phyloP scores from a whole-genome alignment of 2,113 vertebrate genomes.

The Phalacrocorax pelagicus region DNA sequence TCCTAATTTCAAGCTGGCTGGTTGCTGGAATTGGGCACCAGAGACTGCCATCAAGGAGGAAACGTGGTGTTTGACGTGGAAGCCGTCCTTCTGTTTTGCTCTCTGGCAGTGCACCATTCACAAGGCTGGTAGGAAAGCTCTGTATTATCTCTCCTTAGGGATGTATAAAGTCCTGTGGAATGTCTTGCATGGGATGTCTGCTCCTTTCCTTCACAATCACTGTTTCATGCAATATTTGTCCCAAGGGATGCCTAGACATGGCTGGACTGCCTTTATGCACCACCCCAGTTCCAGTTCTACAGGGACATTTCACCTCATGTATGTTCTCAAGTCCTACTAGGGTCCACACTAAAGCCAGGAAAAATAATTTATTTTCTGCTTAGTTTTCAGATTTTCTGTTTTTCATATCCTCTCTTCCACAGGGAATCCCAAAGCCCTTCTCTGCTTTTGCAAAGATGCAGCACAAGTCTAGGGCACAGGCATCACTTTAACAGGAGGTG shows the following conservation, averaged over 20 bases:
- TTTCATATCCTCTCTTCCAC: background rate
- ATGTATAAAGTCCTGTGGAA: background rate
- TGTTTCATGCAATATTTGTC: background rate
- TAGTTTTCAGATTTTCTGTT: background rate
- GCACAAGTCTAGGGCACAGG: background rate
- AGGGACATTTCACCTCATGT: background rate
- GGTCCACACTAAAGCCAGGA: background rate
- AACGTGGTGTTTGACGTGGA: background rate
- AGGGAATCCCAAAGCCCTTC: background rate
- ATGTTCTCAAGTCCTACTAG: background rate
- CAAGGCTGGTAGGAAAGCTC: background rate
- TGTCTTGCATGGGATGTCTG: background rate
- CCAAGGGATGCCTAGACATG: background rate
- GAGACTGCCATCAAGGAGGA: background rate
- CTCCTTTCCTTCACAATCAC: background rate
- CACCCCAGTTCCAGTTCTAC: fast-evolving
- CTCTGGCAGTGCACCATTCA: background rate
- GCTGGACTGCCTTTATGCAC: background rate
- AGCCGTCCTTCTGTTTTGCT: background rate
- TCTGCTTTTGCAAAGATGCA: background rate
- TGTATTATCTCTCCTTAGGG: background rate
- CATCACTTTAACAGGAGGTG: background rate
- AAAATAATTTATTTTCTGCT: background rate
- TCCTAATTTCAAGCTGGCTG: background rate
- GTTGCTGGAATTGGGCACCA: background rate